Evolutionary conservation across 1,140 invertebrate species (phyloP).

Genomic region (Babylonia areolata): DNA sequence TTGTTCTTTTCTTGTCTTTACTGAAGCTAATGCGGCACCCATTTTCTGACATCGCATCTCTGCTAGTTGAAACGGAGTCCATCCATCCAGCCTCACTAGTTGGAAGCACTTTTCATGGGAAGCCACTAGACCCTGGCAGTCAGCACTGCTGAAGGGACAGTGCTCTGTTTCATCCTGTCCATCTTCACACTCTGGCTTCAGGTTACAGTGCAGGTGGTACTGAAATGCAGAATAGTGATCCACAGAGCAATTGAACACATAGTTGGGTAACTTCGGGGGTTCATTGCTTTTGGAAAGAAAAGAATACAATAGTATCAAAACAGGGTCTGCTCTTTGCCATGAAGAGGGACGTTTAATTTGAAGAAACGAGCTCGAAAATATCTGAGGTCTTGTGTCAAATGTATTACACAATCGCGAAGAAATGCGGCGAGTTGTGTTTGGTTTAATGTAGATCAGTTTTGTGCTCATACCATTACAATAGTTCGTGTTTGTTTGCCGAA

Average conservation of each 20-base stretch:
- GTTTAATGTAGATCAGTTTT: neutral
- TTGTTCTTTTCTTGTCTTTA: neutral
- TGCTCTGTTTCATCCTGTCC: slow-evolving; percentile 13
- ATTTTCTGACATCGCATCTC: neutral
- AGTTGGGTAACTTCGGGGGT: neutral
- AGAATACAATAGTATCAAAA: neutral
- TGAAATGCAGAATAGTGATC: neutral
- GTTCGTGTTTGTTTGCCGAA: neutral
- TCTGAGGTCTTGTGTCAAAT: neutral
- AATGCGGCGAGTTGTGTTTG: neutral
- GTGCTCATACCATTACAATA: neutral
- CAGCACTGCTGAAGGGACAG: slow-evolving; percentile 29
- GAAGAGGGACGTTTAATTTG: neutral
- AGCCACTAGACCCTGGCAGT: slow-evolving; percentile 1
- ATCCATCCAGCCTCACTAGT: neutral
- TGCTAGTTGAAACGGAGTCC: too few relatives aligned
- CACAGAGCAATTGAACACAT: slow-evolving; percentile 11
- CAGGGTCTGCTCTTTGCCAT: neutral
- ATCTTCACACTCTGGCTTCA: slow-evolving; percentile 14
- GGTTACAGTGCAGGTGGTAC: slow-evolving; percentile 21
- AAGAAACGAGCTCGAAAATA: neutral
- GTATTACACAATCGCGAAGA: neutral
- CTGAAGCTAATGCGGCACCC: neutral
- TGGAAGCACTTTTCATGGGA: neutral
- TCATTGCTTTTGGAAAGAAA: neutral